These are phyloP conservation scores for Xiphophorus birchmanni DNA, from an alignment of 2,797 vertebrate genomes.

Conservation along the genomic window DNA sequence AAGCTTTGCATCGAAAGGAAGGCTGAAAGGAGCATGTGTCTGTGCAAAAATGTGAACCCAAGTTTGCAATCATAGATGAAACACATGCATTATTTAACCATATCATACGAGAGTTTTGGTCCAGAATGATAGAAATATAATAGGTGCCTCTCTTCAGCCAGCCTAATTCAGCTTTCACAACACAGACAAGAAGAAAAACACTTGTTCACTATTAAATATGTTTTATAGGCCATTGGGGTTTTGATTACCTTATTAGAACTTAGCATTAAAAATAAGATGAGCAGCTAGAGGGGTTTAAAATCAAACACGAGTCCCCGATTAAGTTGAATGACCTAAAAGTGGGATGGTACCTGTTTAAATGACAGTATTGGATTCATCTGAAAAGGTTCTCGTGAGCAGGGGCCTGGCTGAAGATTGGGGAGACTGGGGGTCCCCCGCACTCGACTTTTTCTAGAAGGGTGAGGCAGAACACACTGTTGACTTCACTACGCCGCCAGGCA, in stretches of 20 bases:
- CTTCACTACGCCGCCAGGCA: conserved; percentile 68
- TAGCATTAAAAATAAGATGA: conserved; percentile 35
- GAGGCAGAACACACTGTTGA: conserved; percentile 87
- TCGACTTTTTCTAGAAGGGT: conserved; percentile 92
- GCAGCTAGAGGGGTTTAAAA: conserved; percentile 35
- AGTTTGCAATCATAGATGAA: conserved; percentile 15
- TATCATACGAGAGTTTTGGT: conserved; percentile 5
- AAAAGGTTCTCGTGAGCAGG: conserved; percentile 99
- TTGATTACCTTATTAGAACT: conserved; percentile 47
- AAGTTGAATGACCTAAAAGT: conserved; percentile 61
- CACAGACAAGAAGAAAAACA: conserved; percentile 37
- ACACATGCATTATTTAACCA: conserved; percentile 15
- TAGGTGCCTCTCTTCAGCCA: conserved; percentile 75
- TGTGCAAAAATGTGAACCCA: conserved; percentile 3
- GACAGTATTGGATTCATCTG: conserved; percentile 95
- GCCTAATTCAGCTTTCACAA: conserved; percentile 59
- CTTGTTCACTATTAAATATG: conserved; percentile 20
- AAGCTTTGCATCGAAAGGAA: conserved; percentile 43
- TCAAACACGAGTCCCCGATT: conserved; percentile 57
- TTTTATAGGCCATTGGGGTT: conserved; percentile 1
- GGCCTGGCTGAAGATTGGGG: conserved; percentile 92
- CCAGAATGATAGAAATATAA: conserved; percentile 12
- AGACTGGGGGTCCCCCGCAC: conserved; percentile 82
- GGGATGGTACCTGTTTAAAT: conserved; percentile 94
- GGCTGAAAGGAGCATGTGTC: conserved; percentile 69